Evolutionary conservation across 2,797 vertebrate species (phyloP), one percentile per base, ranked within the genome.

Genomic region (Pachyuromys duprasi): DNA sequence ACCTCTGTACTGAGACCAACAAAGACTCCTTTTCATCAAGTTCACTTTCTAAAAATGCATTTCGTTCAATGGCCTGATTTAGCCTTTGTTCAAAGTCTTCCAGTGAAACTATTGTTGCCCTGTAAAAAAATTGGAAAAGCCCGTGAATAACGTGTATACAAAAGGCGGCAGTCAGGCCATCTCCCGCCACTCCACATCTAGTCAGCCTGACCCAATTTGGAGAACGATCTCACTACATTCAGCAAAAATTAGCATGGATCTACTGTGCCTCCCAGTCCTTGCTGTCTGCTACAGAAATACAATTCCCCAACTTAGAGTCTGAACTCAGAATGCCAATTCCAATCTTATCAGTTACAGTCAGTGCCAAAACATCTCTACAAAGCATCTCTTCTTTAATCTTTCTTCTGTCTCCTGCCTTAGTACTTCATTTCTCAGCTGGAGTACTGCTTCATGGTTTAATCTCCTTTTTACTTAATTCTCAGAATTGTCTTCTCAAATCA

Each of bases 21-120:
- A 99, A 98, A 0, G 99, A 99, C 97, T 99, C 99, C 97, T 99
- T 99, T 98, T 99, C 99, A 92, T 99, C 99, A 97, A 99, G 99
- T 94, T 99, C 99, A 49, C 99, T 99, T 98, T 99, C 99, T 97
- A 99, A 98, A 98, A 99, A 99, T 1, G 99, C 99, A 86, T 99
- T 99, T 97, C 99, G 99, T 98, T 99, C 99, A 82, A 99, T 99
- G 91, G 99, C 99, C 98, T 99, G 99, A 98, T 99, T 99, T 96
- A 99, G 98, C 96, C 99, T 99, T 96, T 99, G 99, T 97, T 99
- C 99, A 98, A 99, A 99, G 98, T 99, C 99, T 98, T 99, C 99
- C 94, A 99, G 98, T 39, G 99, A 99, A 97, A 99, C 99, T 97
- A 99, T 99, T 69, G 99, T 99, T 75, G 99, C 99, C 98, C 99